Base-by-base conservation (phyloP, 1,140 invertebrate species). In the Berghia stephanieae region DNA sequence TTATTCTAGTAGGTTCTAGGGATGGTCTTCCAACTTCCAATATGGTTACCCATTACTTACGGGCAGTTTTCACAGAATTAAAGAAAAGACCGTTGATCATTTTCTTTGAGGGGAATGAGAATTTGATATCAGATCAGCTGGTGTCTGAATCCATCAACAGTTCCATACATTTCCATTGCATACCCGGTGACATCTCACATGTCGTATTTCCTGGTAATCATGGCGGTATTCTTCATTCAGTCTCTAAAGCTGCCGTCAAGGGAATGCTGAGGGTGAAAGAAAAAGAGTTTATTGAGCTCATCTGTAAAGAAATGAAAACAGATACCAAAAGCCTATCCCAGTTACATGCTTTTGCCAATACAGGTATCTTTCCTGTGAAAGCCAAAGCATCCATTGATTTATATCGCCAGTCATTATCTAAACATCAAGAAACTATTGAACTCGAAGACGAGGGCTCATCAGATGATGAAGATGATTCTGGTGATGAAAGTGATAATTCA, bases 21-120 rank as follows among this genome's bases (percentile, higher is more conserved):
- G n/a, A 43, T 31, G 68, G 68, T 27, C 8, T 71, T 1, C 27
- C 68, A 4, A 3, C 68, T 31, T n/a, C 3, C 49, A 21, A 36
- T 13, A 42, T 44, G 16, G 68, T 71, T 6, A 5, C 10, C 13
- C 16, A 44, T 1, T 71, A 71, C 36, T 24, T 71, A 16, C 3
- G 31, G 24, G 3, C 5, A 24, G n/a, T 49, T 44, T 16, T 71
- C 42, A 44, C 5, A 6, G 4, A 44, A 16, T 10, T 71, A 13
- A 71, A n/a, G 24, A 13, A 71, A 27, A 71, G 68, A 49, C 68
- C 68, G 31, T 27, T 46, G 42, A 34, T 71, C 38, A 71, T 71
- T 71, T 10, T 71, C 16, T 71, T 3, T 71, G 31, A 71, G 6
- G 68, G 42, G 31, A 71, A 49, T 71, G 42, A n/a, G 27, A 24